These are phyloP conservation scores for Thermophis baileyi DNA, from an alignment of 2,113 vertebrate species.

Conservation along the genomic window DNA sequence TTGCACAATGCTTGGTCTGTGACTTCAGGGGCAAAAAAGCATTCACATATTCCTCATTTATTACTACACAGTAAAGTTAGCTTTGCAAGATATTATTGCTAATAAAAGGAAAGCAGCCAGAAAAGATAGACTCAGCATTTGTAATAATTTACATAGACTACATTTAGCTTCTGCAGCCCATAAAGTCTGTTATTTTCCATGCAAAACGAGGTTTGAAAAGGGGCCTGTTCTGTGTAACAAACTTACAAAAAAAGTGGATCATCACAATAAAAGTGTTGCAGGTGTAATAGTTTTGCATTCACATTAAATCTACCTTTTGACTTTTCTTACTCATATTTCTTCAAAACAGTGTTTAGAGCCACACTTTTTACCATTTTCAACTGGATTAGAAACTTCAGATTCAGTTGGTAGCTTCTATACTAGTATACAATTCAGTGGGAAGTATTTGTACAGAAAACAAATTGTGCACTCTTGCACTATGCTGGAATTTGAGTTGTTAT, in stretches of 20 bases:
- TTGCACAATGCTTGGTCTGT: background rate
- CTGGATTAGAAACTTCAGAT: background rate
- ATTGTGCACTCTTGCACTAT: background rate
- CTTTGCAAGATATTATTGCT: constrained; percentile 33
- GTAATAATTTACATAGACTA: background rate
- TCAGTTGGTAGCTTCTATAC: background rate
- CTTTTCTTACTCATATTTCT: background rate
- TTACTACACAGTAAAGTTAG: constrained; percentile 11
- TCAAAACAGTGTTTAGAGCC: background rate
- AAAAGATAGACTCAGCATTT: background rate
- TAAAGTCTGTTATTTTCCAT: background rate
- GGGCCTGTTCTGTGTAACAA: background rate
- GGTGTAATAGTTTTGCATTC: background rate
- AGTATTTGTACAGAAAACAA: background rate
- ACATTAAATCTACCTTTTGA: background rate
- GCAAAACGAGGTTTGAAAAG: background rate
- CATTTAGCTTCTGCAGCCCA: background rate
- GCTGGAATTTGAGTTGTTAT: background rate
- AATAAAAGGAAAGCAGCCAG: constrained; percentile 5
- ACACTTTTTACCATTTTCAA: background rate
- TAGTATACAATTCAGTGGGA: background rate
- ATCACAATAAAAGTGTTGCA: background rate
- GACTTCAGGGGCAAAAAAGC: background rate
- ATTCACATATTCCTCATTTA: background rate
- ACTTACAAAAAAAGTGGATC: background rate